Base-by-base conservation (phyloP, 2,797 vertebrate genomes). In the Oryzias sinensis region DNA sequence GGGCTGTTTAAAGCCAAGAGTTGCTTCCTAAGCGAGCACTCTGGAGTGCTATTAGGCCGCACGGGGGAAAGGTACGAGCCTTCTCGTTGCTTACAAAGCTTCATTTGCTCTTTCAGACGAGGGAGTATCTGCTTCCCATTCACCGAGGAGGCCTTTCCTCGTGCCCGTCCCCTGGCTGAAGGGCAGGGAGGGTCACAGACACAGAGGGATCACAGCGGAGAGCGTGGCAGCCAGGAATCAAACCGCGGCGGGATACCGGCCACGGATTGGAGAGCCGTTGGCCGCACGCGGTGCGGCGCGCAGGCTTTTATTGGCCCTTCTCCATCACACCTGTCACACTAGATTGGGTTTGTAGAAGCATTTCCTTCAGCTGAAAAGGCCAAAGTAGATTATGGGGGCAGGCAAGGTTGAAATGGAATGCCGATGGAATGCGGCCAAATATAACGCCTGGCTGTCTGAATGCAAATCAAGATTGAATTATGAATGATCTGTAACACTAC, bases 261-360 rank as follows among this genome's bases (percentile, higher is more conserved):
- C 74, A 37, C 33, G 42, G 78, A 80, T 84, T 79, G 84, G 83
- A 76, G 81, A 82, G 80, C 81, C 59, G 55, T 50, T 33, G 72
- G 80, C 72, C 15, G 67, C 85, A 79, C 43, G 70, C 68, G 0
- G 87, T 6, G 80, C 65, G 0, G 67, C 25, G 68, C 16, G 61
- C 76, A 24, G 82, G 70, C 80, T 85, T 85, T 89, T 86, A 88
- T 87, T 89, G 88, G 86, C 86, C 77, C 68, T 77, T 85, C 77
- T 89, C 88, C 88, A 87, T 88, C 88, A 88, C 85, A 85, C 85
- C 86, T 89, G 88, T 86, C 84, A 86, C 76, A 83, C 76, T 62
- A 84, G 82, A 88, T 86, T 88, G 85, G 83, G 86, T 88, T 88
- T 86, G 87, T 74, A 63, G 80, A 71, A 81, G 71, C 75, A 64